Conservation (phyloP, 2,888 invertebrate genomes). For the Cremastobaeus sp. region DNA sequence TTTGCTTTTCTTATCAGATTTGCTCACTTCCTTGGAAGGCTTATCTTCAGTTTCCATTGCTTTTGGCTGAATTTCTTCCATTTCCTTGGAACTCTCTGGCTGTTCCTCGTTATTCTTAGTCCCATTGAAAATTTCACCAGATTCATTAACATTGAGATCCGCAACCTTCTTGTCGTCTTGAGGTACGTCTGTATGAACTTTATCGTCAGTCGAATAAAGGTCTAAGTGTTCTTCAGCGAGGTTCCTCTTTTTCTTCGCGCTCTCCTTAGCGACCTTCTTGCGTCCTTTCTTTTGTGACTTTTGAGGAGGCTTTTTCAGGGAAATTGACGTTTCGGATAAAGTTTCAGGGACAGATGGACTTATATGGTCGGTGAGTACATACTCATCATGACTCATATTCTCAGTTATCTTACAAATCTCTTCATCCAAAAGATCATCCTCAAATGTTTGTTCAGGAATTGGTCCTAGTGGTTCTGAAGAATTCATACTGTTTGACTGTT, state of each 20-base stretch:
- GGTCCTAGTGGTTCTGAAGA: constrained; percentile 2
- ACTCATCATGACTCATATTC: constrained; percentile 77
- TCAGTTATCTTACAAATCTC: constrained; percentile 77
- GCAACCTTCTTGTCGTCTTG: background rate
- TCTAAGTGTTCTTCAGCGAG: constrained; percentile 70
- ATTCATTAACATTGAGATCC: background rate
- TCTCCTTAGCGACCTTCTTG: constrained; percentile 42
- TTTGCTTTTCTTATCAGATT: no score
- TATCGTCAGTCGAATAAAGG: constrained; percentile 48
- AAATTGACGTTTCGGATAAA: constrained; percentile 48
- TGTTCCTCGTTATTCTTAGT: no score
- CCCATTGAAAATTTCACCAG: no score
- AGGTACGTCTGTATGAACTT: no score
- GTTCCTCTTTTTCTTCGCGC: constrained; percentile 66
- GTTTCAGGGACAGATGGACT: constrained; percentile 68
- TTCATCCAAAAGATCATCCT: constrained; percentile 75
- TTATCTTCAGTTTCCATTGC: no score
- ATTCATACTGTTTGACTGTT: constrained; percentile 3
- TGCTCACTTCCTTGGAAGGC: background rate
- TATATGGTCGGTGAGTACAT: constrained; percentile 75
- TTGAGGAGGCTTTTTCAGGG: constrained; percentile 44
- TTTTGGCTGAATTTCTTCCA: no score
- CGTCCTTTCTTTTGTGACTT: constrained; percentile 45
- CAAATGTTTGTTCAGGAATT: constrained; percentile 65
- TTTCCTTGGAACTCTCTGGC: no score